Conservation (phyloP, 2,797 vertebrate species). For the Heterohyrax brucei region DNA sequence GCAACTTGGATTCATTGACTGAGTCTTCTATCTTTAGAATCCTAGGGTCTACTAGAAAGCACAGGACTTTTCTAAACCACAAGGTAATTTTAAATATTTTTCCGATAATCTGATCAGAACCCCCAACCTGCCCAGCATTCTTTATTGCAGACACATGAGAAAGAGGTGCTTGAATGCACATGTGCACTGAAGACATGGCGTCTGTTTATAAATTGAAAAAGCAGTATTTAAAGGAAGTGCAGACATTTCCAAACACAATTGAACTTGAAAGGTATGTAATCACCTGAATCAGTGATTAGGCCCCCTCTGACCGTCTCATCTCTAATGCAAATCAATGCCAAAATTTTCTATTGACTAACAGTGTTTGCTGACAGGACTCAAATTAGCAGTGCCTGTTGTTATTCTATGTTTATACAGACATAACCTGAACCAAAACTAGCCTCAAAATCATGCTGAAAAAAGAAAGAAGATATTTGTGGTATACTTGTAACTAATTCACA, state of each 20-base stretch:
- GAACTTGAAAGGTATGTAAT: neutral
- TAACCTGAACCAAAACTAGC: neutral
- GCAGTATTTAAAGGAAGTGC: neutral
- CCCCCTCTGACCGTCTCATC: conserved; percentile 35
- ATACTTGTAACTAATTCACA: neutral
- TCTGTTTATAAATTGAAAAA: neutral
- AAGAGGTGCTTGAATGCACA: neutral
- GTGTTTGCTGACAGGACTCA: neutral
- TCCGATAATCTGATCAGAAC: conserved; percentile 10
- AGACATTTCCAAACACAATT: neutral
- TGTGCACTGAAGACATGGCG: neutral
- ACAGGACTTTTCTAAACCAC: neutral
- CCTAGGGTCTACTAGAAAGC: neutral
- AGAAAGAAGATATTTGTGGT: neutral
- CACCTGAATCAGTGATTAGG: neutral
- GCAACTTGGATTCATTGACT: neutral
- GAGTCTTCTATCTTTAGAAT: neutral
- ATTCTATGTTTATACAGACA: neutral
- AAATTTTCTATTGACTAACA: neutral
- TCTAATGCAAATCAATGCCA: conserved; percentile 8
- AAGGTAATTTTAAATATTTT: neutral
- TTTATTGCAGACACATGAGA: neutral
- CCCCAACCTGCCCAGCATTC: neutral
- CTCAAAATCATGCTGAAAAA: conserved; percentile 5
- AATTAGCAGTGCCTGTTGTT: neutral